Conservation (phyloP, 2,113 vertebrate genomes). For the Gymnarchus niloticus region DNA sequence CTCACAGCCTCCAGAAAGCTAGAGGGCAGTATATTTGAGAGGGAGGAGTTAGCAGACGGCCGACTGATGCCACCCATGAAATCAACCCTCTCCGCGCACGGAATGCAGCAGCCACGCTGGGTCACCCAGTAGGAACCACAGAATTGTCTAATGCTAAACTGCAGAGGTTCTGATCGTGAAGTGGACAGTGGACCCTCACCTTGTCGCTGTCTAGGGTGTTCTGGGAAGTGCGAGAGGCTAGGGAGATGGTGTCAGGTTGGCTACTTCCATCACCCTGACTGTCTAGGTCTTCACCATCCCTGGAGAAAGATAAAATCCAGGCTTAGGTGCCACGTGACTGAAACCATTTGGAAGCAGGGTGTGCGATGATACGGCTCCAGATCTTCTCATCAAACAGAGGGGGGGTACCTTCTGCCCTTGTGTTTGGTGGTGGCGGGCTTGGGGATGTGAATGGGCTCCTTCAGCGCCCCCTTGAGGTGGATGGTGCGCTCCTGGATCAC, state of each 20-base stretch:
- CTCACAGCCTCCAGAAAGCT: conserved; percentile 96
- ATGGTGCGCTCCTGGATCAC: conserved; percentile 97
- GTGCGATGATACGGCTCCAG: neutral
- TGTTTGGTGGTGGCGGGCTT: conserved; percentile 83
- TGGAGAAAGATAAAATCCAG: conserved; percentile 41
- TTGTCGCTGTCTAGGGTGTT: conserved; percentile 98
- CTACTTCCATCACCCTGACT: conserved; percentile 98
- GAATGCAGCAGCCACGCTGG: too few relatives aligned
- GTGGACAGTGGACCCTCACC: too few relatives aligned
- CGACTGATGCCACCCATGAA: neutral
- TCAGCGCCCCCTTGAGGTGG: conserved; percentile 92
- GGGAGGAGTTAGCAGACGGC: neutral
- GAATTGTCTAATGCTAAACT: too few relatives aligned
- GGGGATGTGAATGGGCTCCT: conserved; percentile 96
- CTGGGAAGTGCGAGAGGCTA: conserved; percentile 94
- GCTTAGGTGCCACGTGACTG: neutral
- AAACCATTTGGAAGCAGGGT: neutral
- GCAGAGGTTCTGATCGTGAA: too few relatives aligned
- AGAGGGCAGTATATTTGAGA: neutral
- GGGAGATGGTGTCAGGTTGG: conserved; percentile 95
- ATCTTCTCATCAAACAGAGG: neutral
- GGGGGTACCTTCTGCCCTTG: conserved; percentile 82
- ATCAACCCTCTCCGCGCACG: too few relatives aligned
- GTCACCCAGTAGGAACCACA: too few relatives aligned
- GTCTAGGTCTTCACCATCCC: conserved; percentile 93